Percentiles rank a stretch among this genome's conserved stretches.
Evolutionary conservation across 2,797 vertebrate genomes (phyloP).

Genomic region (Pampus argenteus): DNA sequence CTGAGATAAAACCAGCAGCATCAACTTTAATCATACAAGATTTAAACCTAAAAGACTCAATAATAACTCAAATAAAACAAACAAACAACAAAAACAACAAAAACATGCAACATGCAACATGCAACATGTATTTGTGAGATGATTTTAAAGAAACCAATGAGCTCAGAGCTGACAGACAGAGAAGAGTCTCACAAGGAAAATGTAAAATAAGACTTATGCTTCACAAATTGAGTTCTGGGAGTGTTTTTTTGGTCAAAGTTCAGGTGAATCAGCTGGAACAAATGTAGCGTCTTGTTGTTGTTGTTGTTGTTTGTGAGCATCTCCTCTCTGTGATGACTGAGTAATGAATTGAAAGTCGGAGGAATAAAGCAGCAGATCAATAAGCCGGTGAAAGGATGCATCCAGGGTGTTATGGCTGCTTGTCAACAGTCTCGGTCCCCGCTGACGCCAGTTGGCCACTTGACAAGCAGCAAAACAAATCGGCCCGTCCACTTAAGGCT

Average conservation of each 20-base stretch:
- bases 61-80: too few relatives aligned
- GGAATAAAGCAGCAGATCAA: conserved; percentile 60
- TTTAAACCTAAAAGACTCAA: too few relatives aligned
- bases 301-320: background rate
- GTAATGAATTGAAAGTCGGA: conserved; percentile 36
- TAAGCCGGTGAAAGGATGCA: conserved; percentile 38
- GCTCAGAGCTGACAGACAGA: too few relatives aligned
- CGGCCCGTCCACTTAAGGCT: conserved; percentile 57
- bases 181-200: background rate
- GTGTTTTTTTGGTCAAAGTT: too few relatives aligned
- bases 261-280: background rate
- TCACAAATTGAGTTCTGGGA: too few relatives aligned
- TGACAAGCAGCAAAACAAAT: conserved; percentile 78
- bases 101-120: too few relatives aligned
- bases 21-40: too few relatives aligned
- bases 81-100: too few relatives aligned
- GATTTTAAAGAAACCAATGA: too few relatives aligned
- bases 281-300: background rate
- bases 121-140: too few relatives aligned
- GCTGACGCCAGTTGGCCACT: conserved; percentile 45
- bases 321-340: conserved; percentile 17
- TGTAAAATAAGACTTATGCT: background rate
- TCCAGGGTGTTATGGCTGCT: conserved; percentile 52
- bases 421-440: conserved; percentile 57
- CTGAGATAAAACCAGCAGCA: too few relatives aligned